Conservation (phyloP, 2,113 vertebrate genomes). For the Malurus alboscapulatus region DNA sequence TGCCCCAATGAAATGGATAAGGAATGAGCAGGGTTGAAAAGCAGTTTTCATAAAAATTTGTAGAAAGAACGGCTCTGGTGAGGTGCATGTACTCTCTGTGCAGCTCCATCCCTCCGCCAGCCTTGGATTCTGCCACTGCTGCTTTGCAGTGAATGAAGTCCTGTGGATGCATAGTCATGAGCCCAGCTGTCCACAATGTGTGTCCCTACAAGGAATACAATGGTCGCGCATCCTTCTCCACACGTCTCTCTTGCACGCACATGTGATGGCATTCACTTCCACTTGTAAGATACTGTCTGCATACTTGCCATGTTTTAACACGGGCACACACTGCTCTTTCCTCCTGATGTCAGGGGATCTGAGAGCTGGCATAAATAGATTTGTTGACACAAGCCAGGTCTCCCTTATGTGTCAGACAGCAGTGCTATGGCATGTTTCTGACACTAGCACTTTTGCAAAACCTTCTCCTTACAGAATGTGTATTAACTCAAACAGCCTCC, state of each 20-base stretch:
- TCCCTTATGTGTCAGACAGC: neutral
- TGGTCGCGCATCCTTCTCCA: neutral
- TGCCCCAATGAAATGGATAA: neutral
- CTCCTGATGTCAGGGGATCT: neutral
- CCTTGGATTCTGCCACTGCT: neutral
- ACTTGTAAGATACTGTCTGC: neutral
- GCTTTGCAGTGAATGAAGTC: neutral
- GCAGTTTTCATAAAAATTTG: neutral
- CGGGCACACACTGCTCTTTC: neutral
- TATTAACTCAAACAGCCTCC: neutral
- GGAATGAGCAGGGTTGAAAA: neutral
- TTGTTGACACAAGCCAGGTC: neutral
- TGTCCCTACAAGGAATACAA: neutral
- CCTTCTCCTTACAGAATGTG: neutral
- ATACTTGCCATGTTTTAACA: neutral
- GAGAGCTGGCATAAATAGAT: neutral
- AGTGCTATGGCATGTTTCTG: neutral
- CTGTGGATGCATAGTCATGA: neutral
- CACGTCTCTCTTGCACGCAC: neutral
- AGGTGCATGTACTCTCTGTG: rapidly evolving
- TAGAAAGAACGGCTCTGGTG: neutral
- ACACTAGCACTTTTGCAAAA: neutral
- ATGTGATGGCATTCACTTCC: neutral
- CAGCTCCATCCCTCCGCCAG: rapidly evolving
- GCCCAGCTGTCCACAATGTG: neutral